These are phyloP conservation scores for Thymelicus sylvestris DNA, from an alignment of 2,888 invertebrate species.

Conservation along the genomic window DNA sequence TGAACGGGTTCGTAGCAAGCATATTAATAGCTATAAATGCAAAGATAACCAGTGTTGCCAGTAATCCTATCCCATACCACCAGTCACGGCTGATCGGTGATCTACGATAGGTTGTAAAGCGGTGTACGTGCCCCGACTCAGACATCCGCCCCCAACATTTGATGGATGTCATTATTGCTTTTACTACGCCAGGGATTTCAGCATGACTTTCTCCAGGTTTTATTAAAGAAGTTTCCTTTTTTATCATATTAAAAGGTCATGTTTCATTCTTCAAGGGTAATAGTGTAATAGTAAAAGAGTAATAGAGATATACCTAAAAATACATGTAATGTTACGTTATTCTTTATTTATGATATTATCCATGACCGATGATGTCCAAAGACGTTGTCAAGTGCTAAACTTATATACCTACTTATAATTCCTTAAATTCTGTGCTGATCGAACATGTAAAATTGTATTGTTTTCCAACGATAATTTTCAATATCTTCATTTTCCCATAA, in stretches of 20 bases:
- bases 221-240: background rate
- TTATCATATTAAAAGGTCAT: background rate
- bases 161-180: constrained; percentile 26
- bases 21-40: background rate
- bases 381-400: no score
- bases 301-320: no score
- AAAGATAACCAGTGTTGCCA: background rate
- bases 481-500: no score
- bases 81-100: background rate
- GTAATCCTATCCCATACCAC: background rate
- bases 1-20: no score
- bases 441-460: no score
- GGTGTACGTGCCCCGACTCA: constrained; percentile 22
- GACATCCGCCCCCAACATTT: background rate
- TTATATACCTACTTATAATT: no score
- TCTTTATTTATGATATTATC: no score
- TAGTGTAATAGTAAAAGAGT: no score
- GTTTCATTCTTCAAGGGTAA: background rate
- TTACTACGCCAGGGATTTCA: background rate
- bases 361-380: no score
- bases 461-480: no score
- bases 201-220: background rate
- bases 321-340: no score
- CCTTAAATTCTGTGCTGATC: no score
- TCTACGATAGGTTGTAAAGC: constrained; percentile 21